Evolutionary conservation across 2,888 invertebrate species (phyloP).

Genomic region (Eulithis testata): DNA sequence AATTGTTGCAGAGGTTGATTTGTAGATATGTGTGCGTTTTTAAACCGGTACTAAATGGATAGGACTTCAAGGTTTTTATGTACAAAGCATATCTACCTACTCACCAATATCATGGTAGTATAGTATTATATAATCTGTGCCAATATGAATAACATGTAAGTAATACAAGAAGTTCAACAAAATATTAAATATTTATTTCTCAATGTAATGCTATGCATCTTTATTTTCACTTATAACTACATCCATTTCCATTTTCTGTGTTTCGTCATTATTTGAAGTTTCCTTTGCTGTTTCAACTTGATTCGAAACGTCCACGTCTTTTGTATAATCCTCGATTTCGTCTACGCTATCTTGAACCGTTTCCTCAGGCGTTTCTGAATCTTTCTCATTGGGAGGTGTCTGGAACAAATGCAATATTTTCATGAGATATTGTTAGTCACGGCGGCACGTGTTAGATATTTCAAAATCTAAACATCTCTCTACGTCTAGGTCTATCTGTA

Average conservation of each 20-base stretch:
- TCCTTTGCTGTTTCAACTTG: constrained; percentile 6
- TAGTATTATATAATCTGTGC: no score
- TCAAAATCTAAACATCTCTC: no score
- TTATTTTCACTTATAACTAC: constrained; percentile 29
- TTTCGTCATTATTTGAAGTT: constrained; percentile 9
- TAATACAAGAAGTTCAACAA: constrained; percentile 6
- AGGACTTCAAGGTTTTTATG: no score
- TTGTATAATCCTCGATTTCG: neutral
- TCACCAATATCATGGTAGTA: no score
- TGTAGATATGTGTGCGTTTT: no score
- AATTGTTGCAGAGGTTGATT: no score
- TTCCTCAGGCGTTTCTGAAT: constrained; percentile 11
- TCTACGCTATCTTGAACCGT: constrained; percentile 11
- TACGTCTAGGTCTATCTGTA: no score
- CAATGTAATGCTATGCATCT: constrained; percentile 22
- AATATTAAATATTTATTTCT: constrained; percentile 17
- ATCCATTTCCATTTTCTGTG: constrained; percentile 17
- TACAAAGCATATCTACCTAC: no score
- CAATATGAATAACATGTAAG: no score
- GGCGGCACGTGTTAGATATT: no score
- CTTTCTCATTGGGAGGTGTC: constrained; percentile 9
- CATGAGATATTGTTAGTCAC: neutral
- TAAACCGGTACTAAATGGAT: no score
- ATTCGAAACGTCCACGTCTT: neutral
- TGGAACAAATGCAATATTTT: constrained; percentile 7